Percentiles rank a stretch among this genome's conserved stretches.
Conservation (phyloP, 2,797 vertebrate genomes). For the Poecilia picta region DNA sequence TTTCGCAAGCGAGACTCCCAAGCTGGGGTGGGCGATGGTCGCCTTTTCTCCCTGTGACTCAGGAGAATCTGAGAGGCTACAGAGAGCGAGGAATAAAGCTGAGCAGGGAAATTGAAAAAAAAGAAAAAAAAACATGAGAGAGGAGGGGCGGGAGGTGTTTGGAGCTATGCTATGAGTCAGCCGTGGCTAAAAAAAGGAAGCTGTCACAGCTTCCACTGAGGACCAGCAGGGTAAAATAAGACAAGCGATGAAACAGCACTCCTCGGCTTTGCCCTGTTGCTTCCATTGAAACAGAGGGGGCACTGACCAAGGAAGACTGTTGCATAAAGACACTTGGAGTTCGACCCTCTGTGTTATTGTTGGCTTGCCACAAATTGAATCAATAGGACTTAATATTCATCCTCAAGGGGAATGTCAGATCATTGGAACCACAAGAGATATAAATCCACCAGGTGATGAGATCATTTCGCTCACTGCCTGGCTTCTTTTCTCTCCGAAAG, state of each 20-base stretch:
- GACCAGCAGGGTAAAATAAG: slow-evolving; percentile 65
- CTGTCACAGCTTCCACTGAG: slow-evolving; percentile 57
- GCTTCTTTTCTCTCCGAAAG: neutral
- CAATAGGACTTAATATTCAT: slow-evolving; percentile 13
- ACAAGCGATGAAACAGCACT: slow-evolving; percentile 67
- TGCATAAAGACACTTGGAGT: slow-evolving; percentile 22
- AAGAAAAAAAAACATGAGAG: neutral
- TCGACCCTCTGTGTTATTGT: slow-evolving; percentile 34
- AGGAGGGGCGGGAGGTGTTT: slow-evolving; percentile 2
- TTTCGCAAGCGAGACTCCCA: slow-evolving; percentile 56
- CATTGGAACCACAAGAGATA: slow-evolving; percentile 3
- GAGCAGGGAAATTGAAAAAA: slow-evolving; percentile 44
- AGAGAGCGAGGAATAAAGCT: slow-evolving; percentile 41
- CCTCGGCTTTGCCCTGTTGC: slow-evolving; percentile 31
- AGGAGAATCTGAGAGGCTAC: slow-evolving; percentile 73
- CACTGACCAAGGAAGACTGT: slow-evolving; percentile 37
- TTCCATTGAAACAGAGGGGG: slow-evolving; percentile 41
- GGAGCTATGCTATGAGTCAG: slow-evolving; percentile 73
- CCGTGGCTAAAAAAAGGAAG: slow-evolving; percentile 78
- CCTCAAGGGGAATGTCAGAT: slow-evolving; percentile 8
- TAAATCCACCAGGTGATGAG: slow-evolving; percentile 9
- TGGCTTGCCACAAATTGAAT: slow-evolving; percentile 22
- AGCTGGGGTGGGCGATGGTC: slow-evolving; percentile 11
- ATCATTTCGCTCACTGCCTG: neutral
- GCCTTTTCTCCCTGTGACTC: slow-evolving; percentile 73